Evolutionary conservation across 2,113 vertebrate species (phyloP), one percentile per base, ranked within the genome.

Genomic region (Donacobius atricapilla): DNA sequence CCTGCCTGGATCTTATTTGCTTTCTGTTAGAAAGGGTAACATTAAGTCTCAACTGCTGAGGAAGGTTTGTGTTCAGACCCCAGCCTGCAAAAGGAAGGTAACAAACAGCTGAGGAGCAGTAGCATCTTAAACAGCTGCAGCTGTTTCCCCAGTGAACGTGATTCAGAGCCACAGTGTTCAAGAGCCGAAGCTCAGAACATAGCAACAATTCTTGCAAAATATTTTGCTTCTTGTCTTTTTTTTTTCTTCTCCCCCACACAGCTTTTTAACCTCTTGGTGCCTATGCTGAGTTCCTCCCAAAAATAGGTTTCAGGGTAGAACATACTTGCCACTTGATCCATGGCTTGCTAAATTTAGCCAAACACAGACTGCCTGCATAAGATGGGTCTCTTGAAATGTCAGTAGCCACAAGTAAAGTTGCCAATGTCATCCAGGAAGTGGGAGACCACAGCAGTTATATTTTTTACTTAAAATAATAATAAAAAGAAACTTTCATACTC

Each of bases 101-200:
- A 90, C 65, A 79, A 79, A 79, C 94, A 95, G 94, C 95, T 94
- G 94, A 96, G 69, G 93, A 95, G 93, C 95, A 84, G 94, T 90
- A 97, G 95, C 96, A 96, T 96, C 95, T 87, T 97, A 92, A 97
- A 89, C 96, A 97, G 95, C 96, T 96, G 96, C 96, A 97, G 96
- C 96, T 96, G 93, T 93, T 95, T 96, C 80, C 94, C 91, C 83
- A 94, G 89, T 84, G 95, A 97, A 94, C 73, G 47, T 91, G 94
- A 96, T 96, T 96, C 95, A 96, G 94, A 96, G 89, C 76, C 44
- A 7, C 92, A 94, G 83, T 10, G 33, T 86, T 93, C 83, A 71
- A 90, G 83, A 96, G 60, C 90, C 93, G 60, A 93, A 95, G 92
- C 86, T 95, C 45, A 88, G 92, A 94, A 93, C 92, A 94, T 95